Base-by-base conservation (phyloP, 2,113 vertebrate genomes). In the Genyomyrus donnyi region DNA sequence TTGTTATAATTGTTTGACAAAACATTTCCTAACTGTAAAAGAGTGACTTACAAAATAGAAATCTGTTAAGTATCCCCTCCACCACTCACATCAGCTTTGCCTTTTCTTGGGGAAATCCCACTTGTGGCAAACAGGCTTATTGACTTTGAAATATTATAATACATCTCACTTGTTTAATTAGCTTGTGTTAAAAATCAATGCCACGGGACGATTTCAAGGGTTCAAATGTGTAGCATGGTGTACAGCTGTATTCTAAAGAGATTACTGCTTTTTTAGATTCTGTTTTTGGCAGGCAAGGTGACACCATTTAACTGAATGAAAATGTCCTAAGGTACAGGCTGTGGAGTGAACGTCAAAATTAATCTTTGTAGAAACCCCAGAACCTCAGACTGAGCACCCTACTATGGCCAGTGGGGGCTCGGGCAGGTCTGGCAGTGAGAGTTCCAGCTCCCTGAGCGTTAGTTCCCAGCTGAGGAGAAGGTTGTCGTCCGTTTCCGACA, bases 401-500 rank as follows among this genome's bases (percentile, higher is more conserved):
- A 95, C 95, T 94, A 98, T 99, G 98, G 98, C 98, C 96, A 99
- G 97, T 94, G 96, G 97, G 91, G 97, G 97, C 93, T 97, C 97
- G 89, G 98, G 97, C 92, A 97, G 96, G 94, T 97, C 97, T 92
- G 95, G 94, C 86, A 96, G 97, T 89, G 97, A 98, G 95, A 96
- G 94, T 93, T 95, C 96, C 94, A 93, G 94, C 93, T 89, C 93
- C 91, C 95, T 93, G 77, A 77, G 94, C 19, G 93, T 94, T 93
- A 95, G 95, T 92, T 62, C 96, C 92, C 96, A 97, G 96, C 97
- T 98, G 93, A 96, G 98, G 91, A 98, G 97, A 94, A 97, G 97
- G 91, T 97, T 99, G 88, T 94, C 96, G 89, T 97, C 97, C 2
- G 91, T 98, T 91, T 99, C 98, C 80, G 98, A 99, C 91, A 95